Percentiles rank a stretch among this genome's conserved stretches.
These are phyloP conservation scores for Ceratoteleas bidentatus DNA, from an alignment of 1,140 invertebrate species.

Conservation along the genomic window DNA sequence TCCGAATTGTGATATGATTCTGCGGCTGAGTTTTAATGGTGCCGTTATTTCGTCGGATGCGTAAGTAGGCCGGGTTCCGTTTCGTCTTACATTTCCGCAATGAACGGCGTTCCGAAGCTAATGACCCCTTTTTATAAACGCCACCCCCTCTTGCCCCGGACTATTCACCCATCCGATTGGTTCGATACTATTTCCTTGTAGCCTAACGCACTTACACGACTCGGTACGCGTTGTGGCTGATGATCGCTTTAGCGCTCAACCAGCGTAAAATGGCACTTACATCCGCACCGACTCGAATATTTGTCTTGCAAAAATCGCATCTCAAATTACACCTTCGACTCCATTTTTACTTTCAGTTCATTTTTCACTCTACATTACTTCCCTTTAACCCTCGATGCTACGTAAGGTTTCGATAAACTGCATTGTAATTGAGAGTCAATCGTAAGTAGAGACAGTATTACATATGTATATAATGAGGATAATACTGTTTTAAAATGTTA, in stretches of 20 bases:
- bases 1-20: conserved; percentile 26
- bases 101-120: conserved; percentile 55
- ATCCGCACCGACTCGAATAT: conserved; percentile 43
- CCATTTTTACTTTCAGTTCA: too few species aligned
- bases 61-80: conserved; percentile 44
- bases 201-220: conserved; percentile 41
- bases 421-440: too few species aligned
- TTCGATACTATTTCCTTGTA: conserved; percentile 63
- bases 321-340: too few species aligned
- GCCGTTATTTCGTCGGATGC: conserved; percentile 41
- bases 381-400: too few species aligned
- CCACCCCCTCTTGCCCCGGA: conserved; percentile 23
- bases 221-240: conserved; percentile 38
- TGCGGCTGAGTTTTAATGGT: conserved; percentile 41
- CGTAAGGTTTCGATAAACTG: too few species aligned
- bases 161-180: conserved; percentile 50
- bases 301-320: conserved; percentile 19
- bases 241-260: conserved; percentile 55
- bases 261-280: conserved; percentile 57
- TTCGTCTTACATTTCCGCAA: conserved; percentile 61
- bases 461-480: too few species aligned
- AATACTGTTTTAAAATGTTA: too few species aligned
- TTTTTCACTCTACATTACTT: too few species aligned
- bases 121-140: conserved; percentile 62
- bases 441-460: too few species aligned